These are phyloP conservation scores for Emydoidea blandingii DNA, from an alignment of 2,797 vertebrate species.

Conservation along the genomic window DNA sequence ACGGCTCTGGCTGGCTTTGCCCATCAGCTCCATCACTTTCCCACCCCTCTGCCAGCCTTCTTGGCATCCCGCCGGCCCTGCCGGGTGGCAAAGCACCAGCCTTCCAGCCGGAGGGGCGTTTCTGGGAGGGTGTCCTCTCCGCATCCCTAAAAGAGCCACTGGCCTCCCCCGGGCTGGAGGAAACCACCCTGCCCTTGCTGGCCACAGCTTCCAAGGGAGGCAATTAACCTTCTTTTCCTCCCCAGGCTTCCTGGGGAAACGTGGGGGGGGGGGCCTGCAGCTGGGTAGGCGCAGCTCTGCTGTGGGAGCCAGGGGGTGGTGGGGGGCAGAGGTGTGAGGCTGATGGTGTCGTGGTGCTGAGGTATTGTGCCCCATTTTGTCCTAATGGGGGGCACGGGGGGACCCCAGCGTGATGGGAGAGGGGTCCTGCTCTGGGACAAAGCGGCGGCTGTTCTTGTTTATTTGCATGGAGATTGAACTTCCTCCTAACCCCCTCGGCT, in stretches of 20 bases:
- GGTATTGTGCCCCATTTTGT: no score
- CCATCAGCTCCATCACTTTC: neutral
- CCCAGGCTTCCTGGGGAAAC: neutral
- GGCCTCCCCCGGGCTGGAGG: neutral
- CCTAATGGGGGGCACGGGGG: accelerated
- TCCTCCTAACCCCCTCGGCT: neutral
- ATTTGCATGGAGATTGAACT: neutral
- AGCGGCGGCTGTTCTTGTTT: neutral
- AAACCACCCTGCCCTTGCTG: neutral
- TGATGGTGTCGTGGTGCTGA: no score
- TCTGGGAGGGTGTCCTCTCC: neutral
- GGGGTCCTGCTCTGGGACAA: neutral
- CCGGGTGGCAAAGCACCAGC: neutral
- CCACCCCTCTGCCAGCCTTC: neutral
- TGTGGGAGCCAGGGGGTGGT: accelerated
- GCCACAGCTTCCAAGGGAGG: neutral
- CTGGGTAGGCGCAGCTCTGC: accelerated
- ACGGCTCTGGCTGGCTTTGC: neutral
- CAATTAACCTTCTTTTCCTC: neutral
- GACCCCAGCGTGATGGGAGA: neutral
- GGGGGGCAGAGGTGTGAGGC: no score
- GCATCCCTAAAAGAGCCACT: no score
- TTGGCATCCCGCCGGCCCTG: neutral
- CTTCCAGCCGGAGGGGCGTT: neutral
- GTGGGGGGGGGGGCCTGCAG: accelerated